Evolutionary conservation across 2,797 vertebrate genomes (phyloP).

Genomic region (Acanthurus leucopareius): DNA sequence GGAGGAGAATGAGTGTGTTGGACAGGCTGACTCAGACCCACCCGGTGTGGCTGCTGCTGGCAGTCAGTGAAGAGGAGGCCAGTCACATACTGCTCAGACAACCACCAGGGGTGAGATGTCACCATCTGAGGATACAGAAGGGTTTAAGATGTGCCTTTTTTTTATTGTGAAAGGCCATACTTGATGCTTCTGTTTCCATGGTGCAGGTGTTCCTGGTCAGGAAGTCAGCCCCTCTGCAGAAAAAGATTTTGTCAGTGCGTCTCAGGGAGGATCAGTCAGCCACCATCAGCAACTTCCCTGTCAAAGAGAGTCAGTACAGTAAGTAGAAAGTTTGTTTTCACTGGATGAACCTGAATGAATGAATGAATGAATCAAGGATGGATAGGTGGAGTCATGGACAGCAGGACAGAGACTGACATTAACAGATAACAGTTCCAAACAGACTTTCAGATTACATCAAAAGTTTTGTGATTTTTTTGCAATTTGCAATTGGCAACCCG

Average conservation of each 20-base stretch:
- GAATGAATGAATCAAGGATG: no score
- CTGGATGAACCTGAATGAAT: not conserved
- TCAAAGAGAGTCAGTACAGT: conserved; percentile 88
- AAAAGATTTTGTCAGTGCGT: conserved; percentile 92
- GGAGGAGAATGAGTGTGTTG: conserved; percentile 91
- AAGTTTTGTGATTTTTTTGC: not conserved
- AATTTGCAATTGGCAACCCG: not conserved
- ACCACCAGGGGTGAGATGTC: conserved; percentile 90
- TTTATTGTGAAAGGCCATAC: not conserved
- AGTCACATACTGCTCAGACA: conserved; percentile 87
- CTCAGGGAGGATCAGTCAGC: conserved; percentile 79
- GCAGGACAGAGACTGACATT: not conserved
- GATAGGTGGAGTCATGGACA: not conserved
- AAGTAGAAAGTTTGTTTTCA: conserved; percentile 47
- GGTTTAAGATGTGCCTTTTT: not conserved
- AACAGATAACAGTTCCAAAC: not conserved
- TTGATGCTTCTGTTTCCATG: not conserved
- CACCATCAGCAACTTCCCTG: conserved; percentile 89
- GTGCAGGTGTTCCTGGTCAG: conserved; percentile 92
- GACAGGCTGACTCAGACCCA: conserved; percentile 93
- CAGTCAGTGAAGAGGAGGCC: conserved; percentile 89
- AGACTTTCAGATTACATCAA: not conserved
- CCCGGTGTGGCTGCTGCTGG: conserved; percentile 92
- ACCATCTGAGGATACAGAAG: not conserved
- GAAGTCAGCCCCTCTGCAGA: conserved; percentile 90